Base-by-base conservation (phyloP, 2,113 vertebrate genomes). In the Plotosus lineatus region DNA sequence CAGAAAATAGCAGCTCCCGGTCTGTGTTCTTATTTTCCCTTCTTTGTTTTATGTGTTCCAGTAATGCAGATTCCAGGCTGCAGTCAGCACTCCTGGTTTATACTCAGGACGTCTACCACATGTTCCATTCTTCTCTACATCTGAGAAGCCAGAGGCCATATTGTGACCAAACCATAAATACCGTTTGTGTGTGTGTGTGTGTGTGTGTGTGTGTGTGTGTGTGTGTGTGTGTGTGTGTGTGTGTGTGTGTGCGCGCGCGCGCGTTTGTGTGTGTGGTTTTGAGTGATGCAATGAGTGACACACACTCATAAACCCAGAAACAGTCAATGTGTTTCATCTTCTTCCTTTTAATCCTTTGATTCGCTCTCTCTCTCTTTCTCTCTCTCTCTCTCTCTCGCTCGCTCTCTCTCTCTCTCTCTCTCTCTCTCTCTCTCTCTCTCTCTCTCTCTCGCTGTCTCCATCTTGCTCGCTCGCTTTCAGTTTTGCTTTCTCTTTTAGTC, bases 61-160 rank as follows among this genome's bases (percentile, higher is more conserved):
- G 61, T 76, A 80, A 80, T 61, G 53, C n/a, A 77, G 53, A 77
- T 63, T 80, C 63, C 82, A 80, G 65, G 21, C 78, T 63, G 63
- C 3, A 75, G 28, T 44, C 51, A 21, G 9, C n/a, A 23, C 55
- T 61, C 38, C 23, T 33, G 51, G 10, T 79, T 83, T 65, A 55
- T 36, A 60, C 71, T 15, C 12, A 68, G 50, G 77, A 81, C 69
- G 68, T 61, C 71, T 65, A 81, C 58, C 84, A 77, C 82, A 81
- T 83, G 44, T 69, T 82, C 60, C 60, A 46, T 40, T 48, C 75
- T 66, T 82, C 5, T 23, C 68, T 66, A 68, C 66, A 79, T 77
- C 50, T 65, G 44, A 73, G 21, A 36, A 38, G 81, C 63, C 58
- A 74, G 65, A 60, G 61, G 60, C 44, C 15, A 21, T 40, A 74